Evolutionary conservation across 2,888 invertebrate genomes (phyloP).

Genomic region (Dryococelus australis): DNA sequence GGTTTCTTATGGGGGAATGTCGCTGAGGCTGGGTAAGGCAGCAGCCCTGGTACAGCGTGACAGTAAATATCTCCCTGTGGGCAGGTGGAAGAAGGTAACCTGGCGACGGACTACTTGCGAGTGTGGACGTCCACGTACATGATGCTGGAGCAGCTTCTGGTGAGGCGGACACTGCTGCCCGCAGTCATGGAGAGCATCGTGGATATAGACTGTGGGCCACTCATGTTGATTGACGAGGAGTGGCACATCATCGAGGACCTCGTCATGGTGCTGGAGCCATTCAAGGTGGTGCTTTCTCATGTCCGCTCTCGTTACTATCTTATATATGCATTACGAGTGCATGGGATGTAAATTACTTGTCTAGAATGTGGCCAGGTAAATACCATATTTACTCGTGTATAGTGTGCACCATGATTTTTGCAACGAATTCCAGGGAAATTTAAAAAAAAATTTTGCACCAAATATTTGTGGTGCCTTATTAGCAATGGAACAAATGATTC

Average conservation of each 20-base stretch:
- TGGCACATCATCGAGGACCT: constrained; percentile 60
- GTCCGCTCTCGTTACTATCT: background rate
- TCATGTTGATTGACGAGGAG: constrained; percentile 56
- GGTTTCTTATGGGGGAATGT: too few relatives aligned
- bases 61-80: background rate
- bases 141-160: constrained; percentile 59
- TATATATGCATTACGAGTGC: background rate
- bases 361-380: too few relatives aligned
- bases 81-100: constrained; percentile 44
- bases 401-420: too few relatives aligned
- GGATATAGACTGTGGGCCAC: constrained; percentile 54
- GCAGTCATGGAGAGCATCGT: constrained; percentile 56
- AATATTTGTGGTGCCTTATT: too few relatives aligned
- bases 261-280: constrained; percentile 59
- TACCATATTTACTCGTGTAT: too few relatives aligned
- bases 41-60: too few relatives aligned
- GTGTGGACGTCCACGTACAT: constrained; percentile 61
- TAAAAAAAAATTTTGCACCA: too few relatives aligned
- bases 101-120: constrained; percentile 55
- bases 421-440: too few relatives aligned
- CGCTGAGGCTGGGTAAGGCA: too few relatives aligned
- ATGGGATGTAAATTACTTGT: too few relatives aligned
- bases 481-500: too few relatives aligned
- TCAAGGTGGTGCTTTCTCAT: constrained; percentile 53
- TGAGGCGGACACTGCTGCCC: constrained; percentile 54